Evolutionary conservation across 2,888 invertebrate genomes (phyloP).

Genomic region (Parnassius apollo): DNA sequence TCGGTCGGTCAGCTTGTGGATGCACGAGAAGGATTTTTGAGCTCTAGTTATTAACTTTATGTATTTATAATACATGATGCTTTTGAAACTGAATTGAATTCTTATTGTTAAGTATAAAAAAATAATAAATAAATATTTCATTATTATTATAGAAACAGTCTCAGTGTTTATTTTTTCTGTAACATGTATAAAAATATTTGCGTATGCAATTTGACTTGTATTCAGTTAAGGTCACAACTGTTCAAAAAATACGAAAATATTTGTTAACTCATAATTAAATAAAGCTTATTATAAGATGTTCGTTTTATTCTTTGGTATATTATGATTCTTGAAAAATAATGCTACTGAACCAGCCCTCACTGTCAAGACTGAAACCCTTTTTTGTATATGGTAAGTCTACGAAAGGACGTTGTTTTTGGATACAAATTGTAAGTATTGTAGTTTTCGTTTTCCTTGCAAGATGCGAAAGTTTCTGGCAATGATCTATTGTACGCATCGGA

Average conservation of each 20-base stretch:
- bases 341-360: too few species aligned
- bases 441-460: too few species aligned
- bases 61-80: slow-evolving; percentile 77
- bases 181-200: slow-evolving; percentile 70
- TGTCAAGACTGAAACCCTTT: too few species aligned
- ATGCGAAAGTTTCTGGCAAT: too few species aligned
- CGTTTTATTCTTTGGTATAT: slow-evolving; percentile 59
- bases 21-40: slow-evolving; percentile 60
- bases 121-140: slow-evolving; percentile 63
- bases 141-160: slow-evolving; percentile 78
- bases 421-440: too few species aligned
- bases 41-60: slow-evolving; percentile 74
- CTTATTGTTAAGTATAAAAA: slow-evolving; percentile 77
- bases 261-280: slow-evolving; percentile 82
- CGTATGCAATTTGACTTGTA: slow-evolving; percentile 76
- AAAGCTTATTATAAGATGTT: slow-evolving; percentile 81
- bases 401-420: too few species aligned
- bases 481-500: too few species aligned
- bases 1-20: slow-evolving; percentile 64
- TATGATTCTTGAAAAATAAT: too few species aligned
- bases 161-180: slow-evolving; percentile 74
- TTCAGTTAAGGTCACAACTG: slow-evolving; percentile 81
- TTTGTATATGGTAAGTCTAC: too few species aligned
- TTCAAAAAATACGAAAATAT: slow-evolving; percentile 78
- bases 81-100: slow-evolving; percentile 78